phyloP scores from a whole-genome alignment of 2,888 invertebrate genomes.

The Tubulanus polymorphus region DNA sequence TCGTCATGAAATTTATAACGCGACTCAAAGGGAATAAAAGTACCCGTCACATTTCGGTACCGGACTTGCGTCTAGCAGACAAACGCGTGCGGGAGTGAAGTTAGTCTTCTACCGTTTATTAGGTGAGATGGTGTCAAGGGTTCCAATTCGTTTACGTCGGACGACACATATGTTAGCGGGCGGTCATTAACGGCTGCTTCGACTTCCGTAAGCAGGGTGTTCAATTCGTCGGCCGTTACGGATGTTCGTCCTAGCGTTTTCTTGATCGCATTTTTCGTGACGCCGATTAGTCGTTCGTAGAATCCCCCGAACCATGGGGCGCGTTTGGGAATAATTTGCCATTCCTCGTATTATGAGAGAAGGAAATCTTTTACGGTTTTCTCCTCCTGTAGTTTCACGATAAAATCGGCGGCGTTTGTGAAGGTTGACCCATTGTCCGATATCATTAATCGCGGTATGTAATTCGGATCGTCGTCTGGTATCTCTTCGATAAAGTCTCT shows the following conservation, averaged over 20 bases:
- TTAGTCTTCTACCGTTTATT: no score
- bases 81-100: no score
- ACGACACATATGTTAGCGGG: no score
- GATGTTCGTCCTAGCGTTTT: neutral
- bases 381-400: neutral
- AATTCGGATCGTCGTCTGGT: no score
- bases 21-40: no score
- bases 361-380: neutral
- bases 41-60: no score
- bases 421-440: slow-evolving; percentile 1
- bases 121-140: no score
- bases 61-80: no score
- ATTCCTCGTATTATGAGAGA: neutral
- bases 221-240: neutral
- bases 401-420: neutral
- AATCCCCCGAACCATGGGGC: slow-evolving; percentile 2
- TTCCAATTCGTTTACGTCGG: no score
- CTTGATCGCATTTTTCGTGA: neutral
- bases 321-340: neutral
- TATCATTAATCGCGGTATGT: neutral
- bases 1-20: no score
- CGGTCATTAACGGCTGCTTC: neutral
- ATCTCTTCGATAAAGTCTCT: no score
- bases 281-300: neutral
- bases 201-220: neutral